A percentile compares a stretch with the other conserved stretches of the same genome.
Conservation (phyloP, 2,888 invertebrate genomes). For the Dolomedes plantarius region DNA sequence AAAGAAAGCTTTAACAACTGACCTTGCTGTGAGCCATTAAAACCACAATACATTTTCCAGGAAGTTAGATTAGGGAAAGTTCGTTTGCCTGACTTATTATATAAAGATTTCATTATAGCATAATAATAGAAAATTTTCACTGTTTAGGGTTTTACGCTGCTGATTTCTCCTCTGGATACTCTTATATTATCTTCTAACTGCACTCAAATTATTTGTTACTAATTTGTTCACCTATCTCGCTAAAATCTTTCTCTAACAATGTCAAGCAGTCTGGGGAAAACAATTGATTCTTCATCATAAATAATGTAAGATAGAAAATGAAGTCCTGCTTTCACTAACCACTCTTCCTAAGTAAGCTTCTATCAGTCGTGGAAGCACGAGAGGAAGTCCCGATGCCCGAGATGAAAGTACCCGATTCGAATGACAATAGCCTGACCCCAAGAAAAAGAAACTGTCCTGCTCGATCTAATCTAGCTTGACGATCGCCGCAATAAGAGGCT, state of each 20-base stretch:
- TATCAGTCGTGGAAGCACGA: not conserved
- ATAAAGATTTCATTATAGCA: no score
- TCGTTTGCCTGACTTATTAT: no score
- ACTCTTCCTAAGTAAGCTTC: not conserved
- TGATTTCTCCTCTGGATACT: no score
- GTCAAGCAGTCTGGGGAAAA: not conserved
- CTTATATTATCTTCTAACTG: no score
- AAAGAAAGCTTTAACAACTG: no score
- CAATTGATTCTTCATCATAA: not conserved
- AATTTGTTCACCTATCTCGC: not conserved
- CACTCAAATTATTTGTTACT: no score
- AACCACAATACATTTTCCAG: no score
- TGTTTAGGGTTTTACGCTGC: no score
- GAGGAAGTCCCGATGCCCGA: slow-evolving; percentile 16
- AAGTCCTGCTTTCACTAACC: not conserved
- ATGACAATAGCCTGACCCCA: slow-evolving; percentile 17
- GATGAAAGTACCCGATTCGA: slow-evolving; percentile 18
- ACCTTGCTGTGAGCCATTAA: no score
- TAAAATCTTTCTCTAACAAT: not conserved
- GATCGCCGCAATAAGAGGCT: slow-evolving; percentile 14
- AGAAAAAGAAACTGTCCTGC: slow-evolving; percentile 17
- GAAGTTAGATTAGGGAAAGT: no score
- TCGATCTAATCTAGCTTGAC: slow-evolving; percentile 14
- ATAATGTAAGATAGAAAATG: not conserved
- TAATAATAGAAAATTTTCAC: no score